phyloP scores from a whole-genome alignment of 2,113 vertebrate genomes.

The Zosterops hypoxanthus region DNA sequence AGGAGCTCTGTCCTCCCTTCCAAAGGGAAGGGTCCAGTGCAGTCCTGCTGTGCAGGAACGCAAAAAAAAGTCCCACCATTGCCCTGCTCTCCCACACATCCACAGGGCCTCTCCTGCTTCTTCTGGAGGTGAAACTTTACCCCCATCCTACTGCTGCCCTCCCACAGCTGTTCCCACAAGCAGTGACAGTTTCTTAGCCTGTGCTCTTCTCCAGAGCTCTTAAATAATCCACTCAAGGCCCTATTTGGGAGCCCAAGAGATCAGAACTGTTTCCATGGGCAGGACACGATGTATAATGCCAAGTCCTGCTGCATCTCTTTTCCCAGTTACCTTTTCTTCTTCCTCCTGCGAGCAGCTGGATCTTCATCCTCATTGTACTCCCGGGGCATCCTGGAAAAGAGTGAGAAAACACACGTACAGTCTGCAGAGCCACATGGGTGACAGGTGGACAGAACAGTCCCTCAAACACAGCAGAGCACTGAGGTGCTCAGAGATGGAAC shows the following conservation, averaged over 20 bases:
- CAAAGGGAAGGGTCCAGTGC: not conserved
- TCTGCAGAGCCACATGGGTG: not conserved
- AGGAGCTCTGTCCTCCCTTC: not conserved
- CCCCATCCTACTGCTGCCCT: not conserved
- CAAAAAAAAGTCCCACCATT: too few species aligned
- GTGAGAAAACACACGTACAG: not conserved
- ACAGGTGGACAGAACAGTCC: not conserved
- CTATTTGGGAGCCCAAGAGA: not conserved
- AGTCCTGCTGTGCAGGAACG: not conserved
- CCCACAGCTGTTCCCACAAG: not conserved
- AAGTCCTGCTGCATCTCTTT: not conserved
- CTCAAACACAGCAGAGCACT: not conserved
- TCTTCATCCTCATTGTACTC: conserved; percentile 99
- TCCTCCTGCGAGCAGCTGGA: conserved; percentile 93
- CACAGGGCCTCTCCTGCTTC: not conserved
- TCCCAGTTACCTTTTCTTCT: conserved; percentile 90
- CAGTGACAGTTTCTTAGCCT: not conserved
- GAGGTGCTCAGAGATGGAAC: not conserved
- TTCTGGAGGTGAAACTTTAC: not conserved
- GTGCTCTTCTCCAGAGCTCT: not conserved
- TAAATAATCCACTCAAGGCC: not conserved
- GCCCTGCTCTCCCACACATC: not conserved
- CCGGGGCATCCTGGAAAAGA: conserved; percentile 90
- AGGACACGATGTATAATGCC: accelerated
- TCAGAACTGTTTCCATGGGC: not conserved